Evolutionary conservation across 2,797 vertebrate species (phyloP).

Genomic region (Holocentrus rufus): DNA sequence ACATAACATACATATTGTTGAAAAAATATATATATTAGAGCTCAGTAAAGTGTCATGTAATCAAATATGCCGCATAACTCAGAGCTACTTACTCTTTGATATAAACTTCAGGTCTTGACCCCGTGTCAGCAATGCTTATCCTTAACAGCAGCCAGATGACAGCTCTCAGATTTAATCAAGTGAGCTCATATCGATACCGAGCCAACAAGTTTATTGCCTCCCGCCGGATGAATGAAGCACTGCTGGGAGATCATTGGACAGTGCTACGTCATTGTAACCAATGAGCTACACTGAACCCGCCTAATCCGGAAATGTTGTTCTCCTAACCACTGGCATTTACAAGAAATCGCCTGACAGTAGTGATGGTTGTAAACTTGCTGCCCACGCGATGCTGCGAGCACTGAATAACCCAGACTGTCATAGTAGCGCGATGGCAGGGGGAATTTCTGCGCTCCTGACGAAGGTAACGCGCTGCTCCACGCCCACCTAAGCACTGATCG

Average conservation of each 20-base stretch:
- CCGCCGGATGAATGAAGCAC: conserved; percentile 64
- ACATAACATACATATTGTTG: no score
- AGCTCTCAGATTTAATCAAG: conserved; percentile 36
- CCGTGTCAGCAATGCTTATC: conserved; percentile 12
- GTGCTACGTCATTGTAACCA: conserved; percentile 48
- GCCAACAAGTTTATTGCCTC: conserved; percentile 40
- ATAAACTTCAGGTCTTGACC: conserved; percentile 11
- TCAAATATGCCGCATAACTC: not conserved
- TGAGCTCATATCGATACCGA: conserved; percentile 5
- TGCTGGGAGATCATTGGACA: conserved; percentile 44
- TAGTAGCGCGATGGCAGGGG: conserved; percentile 62
- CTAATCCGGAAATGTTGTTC: conserved; percentile 73
- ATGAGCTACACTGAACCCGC: not conserved
- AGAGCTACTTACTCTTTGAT: conserved; percentile 55
- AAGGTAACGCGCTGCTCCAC: conserved; percentile 13
- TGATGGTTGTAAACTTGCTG: conserved; percentile 37
- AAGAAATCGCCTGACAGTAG: conserved; percentile 83
- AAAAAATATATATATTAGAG: no score
- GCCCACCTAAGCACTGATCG: conserved; percentile 36
- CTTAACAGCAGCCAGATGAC: conserved; percentile 11
- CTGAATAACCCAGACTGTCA: conserved; percentile 60
- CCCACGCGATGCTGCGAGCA: conserved; percentile 57
- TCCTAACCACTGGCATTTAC: conserved; percentile 83
- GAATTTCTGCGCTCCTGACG: conserved; percentile 58
- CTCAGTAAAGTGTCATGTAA: no score